These are phyloP conservation scores for Polyommatus iphigenia DNA, from an alignment of 2,888 invertebrate genomes.

Conservation along the genomic window DNA sequence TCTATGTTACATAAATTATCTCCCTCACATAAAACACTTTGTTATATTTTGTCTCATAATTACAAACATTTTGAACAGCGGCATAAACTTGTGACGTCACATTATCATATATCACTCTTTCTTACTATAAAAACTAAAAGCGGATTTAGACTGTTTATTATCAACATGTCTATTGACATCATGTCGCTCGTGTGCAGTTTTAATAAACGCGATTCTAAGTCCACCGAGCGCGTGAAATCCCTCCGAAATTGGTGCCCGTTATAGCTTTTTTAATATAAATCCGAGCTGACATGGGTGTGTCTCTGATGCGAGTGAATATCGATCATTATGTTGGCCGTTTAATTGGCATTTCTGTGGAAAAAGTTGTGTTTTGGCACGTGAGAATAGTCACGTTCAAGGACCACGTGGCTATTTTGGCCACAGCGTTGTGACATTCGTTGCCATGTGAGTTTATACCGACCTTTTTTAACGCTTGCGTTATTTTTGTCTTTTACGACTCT, in stretches of 20 bases:
- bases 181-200: background rate
- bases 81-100: too few relatives aligned
- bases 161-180: background rate
- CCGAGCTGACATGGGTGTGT: background rate
- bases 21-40: too few relatives aligned
- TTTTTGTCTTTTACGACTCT: background rate
- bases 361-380: constrained; percentile 1
- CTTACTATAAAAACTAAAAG: too few relatives aligned
- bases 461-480: background rate
- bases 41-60: too few relatives aligned
- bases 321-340: constrained; percentile 11
- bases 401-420: constrained; percentile 13
- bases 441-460: background rate
- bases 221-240: background rate
- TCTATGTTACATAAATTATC: too few relatives aligned
- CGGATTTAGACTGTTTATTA: too few relatives aligned
- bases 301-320: background rate
- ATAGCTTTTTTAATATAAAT: background rate
- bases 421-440: background rate
- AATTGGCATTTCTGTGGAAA: background rate
- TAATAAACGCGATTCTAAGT: background rate
- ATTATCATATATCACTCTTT: too few relatives aligned
- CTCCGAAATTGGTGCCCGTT: background rate
- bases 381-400: constrained; percentile 8
- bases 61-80: too few relatives aligned